Conservation (phyloP, 2,113 vertebrate genomes). For the Pelusios castaneus region DNA sequence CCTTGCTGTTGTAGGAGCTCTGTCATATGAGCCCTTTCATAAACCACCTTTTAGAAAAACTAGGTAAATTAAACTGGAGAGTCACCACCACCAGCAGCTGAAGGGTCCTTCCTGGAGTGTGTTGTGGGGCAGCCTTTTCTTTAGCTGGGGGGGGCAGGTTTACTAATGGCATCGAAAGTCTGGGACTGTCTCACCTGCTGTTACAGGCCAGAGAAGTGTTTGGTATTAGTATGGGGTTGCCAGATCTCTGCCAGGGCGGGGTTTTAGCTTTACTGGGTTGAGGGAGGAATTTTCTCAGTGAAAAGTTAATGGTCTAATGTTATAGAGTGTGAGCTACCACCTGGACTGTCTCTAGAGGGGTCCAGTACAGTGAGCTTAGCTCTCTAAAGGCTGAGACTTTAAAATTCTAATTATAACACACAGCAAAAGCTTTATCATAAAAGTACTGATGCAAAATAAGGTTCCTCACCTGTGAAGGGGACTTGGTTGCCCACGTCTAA, state of each 20-base stretch:
- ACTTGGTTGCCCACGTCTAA: background rate
- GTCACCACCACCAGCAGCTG: background rate
- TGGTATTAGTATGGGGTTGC: slow-evolving; percentile 4
- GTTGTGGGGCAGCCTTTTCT: background rate
- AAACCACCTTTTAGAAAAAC: background rate
- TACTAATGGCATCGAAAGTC: background rate
- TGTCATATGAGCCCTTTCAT: background rate
- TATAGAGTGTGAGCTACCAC: background rate
- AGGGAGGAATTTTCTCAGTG: background rate
- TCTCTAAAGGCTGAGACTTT: background rate
- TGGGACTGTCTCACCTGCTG: slow-evolving; percentile 37
- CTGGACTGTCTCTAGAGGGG: background rate
- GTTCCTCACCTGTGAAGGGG: background rate
- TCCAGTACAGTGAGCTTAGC: background rate
- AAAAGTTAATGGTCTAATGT: accelerated
- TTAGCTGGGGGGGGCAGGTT: background rate
- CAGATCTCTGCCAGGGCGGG: background rate
- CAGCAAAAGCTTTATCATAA: background rate
- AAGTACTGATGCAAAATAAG: background rate
- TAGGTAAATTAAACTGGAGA: background rate
- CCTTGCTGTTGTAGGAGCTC: background rate
- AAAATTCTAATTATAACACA: background rate
- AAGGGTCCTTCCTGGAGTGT: background rate
- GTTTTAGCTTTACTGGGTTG: background rate
- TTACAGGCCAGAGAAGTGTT: background rate